These are phyloP conservation scores for Vicugna pacos DNA, from an alignment of 2,113 vertebrate species.

Conservation along the genomic window DNA sequence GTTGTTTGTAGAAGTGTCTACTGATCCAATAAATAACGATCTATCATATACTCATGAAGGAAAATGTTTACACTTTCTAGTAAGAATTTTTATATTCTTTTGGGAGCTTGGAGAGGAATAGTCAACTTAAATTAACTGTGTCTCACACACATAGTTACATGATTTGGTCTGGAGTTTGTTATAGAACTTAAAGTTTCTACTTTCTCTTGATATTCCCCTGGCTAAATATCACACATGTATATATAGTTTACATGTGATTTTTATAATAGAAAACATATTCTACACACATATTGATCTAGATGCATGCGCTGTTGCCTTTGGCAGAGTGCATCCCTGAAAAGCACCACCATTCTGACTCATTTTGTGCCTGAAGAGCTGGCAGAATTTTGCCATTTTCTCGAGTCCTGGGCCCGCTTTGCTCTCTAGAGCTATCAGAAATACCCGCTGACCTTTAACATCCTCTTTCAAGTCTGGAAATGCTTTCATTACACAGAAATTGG, in stretches of 20 bases:
- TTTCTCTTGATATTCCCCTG: neutral
- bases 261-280: neutral
- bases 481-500: neutral
- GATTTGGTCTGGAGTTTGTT: neutral
- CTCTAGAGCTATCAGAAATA: neutral
- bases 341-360: neutral
- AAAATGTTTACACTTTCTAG: neutral
- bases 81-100: neutral
- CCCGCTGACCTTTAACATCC: neutral
- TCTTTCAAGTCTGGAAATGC: neutral
- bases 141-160: neutral
- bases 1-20: neutral
- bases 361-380: neutral
- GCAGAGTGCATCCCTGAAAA: neutral
- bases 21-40: neutral
- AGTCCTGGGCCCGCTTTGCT: neutral
- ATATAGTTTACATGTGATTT: neutral
- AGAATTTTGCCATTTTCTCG: neutral
- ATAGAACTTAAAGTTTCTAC: neutral
- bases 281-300: neutral
- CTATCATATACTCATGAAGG: neutral
- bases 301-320: too few relatives aligned
- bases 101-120: neutral
- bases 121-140: neutral
- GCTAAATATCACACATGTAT: neutral